Percentiles rank a stretch among this genome's conserved stretches.
These are phyloP conservation scores for Harlomillsia oculata DNA, from an alignment of 1,140 invertebrate genomes.

Conservation along the genomic window DNA sequence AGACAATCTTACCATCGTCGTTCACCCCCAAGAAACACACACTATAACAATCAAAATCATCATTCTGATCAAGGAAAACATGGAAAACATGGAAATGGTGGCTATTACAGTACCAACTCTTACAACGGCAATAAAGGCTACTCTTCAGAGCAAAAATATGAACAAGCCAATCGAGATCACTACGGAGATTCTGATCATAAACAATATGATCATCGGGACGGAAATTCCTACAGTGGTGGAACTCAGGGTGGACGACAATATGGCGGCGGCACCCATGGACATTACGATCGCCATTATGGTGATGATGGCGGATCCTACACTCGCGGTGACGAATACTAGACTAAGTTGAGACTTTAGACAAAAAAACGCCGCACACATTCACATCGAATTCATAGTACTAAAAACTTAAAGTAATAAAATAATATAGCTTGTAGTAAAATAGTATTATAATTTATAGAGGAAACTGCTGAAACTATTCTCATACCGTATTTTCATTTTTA, in stretches of 20 bases:
- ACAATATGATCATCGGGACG: not conserved
- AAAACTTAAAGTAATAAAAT: too few species aligned
- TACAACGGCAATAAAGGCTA: not conserved
- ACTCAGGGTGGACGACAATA: not conserved
- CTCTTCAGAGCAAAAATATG: not conserved
- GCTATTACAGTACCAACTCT: not conserved
- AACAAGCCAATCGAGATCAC: not conserved
- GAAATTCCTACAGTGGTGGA: not conserved
- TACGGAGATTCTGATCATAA: not conserved
- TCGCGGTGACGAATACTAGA: not conserved
- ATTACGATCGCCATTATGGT: not conserved
- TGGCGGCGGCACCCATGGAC: not conserved
- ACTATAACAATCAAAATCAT: not conserved
- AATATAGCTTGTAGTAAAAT: too few species aligned
- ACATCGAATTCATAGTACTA: too few species aligned
- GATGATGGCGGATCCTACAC: slow-evolving; percentile 5
- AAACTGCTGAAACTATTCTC: too few species aligned
- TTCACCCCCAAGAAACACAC: not conserved
- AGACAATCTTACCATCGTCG: not conserved
- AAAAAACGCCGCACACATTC: too few species aligned
- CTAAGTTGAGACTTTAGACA: too few species aligned
- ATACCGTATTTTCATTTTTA: too few species aligned
- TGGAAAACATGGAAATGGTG: not conserved
- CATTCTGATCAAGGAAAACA: not conserved
- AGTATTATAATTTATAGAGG: too few species aligned